Evolutionary conservation across 2,113 vertebrate genomes (phyloP).

Genomic region (Todiramphus chloris): DNA sequence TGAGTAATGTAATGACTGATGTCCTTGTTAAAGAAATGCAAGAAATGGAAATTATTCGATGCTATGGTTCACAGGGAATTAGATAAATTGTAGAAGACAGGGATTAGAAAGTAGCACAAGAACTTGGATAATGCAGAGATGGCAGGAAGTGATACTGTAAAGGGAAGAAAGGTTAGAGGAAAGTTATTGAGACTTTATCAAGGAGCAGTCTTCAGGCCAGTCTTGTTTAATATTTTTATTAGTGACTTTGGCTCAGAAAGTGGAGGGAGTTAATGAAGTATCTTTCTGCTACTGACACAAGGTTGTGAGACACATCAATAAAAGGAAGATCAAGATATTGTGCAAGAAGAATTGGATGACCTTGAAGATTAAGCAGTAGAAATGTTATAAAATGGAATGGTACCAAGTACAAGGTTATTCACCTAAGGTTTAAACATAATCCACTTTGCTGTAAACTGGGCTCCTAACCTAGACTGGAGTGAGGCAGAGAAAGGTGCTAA

Average conservation of each 20-base stretch:
- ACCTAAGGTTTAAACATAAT: slow-evolving; percentile 12
- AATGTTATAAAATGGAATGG: neutral
- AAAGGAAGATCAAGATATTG: slow-evolving; percentile 6
- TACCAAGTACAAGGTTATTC: slow-evolving; percentile 4
- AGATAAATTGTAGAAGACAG: neutral
- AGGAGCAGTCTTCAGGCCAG: neutral
- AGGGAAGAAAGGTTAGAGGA: neutral
- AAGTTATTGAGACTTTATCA: neutral
- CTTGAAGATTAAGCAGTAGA: slow-evolving; percentile 6
- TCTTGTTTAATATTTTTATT: neutral
- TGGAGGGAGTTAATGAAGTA: neutral
- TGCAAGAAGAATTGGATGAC: neutral
- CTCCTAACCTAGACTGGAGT: neutral
- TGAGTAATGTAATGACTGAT: neutral
- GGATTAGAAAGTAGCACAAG: neutral
- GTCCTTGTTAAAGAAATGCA: neutral
- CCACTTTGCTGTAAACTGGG: neutral
- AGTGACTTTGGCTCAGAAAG: neutral
- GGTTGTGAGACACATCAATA: neutral
- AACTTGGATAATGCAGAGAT: neutral
- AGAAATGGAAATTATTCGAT: neutral
- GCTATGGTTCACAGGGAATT: neutral
- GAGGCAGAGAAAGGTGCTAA: neutral
- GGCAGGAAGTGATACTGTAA: neutral
- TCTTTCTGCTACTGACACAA: neutral